Percentiles rank a stretch among this genome's conserved stretches.
Evolutionary conservation across 1,140 invertebrate species (phyloP).

Genomic region (Pollicipes pollicipes): DNA sequence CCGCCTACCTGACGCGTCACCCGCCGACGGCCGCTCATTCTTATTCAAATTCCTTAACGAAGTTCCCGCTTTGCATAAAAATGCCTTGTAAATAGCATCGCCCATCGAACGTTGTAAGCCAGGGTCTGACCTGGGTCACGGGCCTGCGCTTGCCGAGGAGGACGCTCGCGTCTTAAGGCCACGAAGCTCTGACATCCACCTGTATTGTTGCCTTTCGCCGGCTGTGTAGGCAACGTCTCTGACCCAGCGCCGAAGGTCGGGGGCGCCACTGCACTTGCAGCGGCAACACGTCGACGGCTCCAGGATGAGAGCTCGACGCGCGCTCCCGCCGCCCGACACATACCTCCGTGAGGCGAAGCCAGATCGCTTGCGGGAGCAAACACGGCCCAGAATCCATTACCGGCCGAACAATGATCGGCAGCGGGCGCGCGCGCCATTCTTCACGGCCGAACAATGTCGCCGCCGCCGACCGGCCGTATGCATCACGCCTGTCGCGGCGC

Average conservation of each 20-base stretch:
- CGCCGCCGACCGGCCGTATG: neutral
- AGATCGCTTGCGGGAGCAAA: too few species aligned
- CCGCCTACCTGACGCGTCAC: neutral
- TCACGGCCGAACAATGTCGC: neutral
- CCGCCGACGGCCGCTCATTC: neutral
- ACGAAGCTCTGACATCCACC: too few species aligned
- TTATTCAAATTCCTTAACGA: constrained; percentile 6
- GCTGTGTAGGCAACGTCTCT: neutral
- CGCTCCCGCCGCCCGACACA: too few species aligned
- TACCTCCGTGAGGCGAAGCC: too few species aligned
- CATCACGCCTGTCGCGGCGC: too few species aligned
- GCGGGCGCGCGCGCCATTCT: neutral
- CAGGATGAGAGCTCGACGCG: too few species aligned
- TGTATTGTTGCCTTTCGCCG: too few species aligned
- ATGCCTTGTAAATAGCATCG: neutral
- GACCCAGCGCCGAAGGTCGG: too few species aligned
- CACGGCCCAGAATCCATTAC: neutral
- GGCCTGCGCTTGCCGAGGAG: neutral
- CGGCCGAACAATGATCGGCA: neutral
- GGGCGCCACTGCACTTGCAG: neutral
- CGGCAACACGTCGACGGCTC: too few species aligned
- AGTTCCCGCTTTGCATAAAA: neutral
- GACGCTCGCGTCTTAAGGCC: too few species aligned
- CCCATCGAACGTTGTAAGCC: neutral
- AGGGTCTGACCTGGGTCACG: neutral